Conservation (phyloP, 2,797 vertebrate species). For the Neosalanx taihuensis region DNA sequence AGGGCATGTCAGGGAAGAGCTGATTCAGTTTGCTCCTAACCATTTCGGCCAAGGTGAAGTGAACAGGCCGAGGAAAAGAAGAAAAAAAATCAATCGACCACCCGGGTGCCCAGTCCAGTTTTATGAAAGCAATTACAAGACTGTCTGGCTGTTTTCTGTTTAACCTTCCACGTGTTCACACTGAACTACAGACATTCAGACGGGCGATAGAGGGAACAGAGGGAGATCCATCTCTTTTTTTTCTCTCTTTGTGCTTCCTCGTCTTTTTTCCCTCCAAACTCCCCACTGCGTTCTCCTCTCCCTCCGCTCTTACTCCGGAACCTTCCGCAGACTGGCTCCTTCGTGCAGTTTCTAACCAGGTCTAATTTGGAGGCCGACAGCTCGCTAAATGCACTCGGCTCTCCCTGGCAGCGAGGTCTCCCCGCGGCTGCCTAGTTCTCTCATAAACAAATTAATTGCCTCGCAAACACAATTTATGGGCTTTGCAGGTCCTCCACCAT, state of each 20-base stretch:
- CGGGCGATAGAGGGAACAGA: background rate
- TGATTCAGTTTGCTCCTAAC: conserved; percentile 13
- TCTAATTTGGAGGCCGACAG: conserved; percentile 62
- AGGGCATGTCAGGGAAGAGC: background rate
- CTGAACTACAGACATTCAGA: background rate
- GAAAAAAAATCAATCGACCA: conserved; percentile 16
- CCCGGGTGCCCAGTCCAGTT: background rate
- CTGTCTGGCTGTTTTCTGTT: conserved; percentile 3
- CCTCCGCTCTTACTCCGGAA: background rate
- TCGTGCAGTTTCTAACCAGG: conserved; percentile 47
- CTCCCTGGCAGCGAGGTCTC: conserved; percentile 58
- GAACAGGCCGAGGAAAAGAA: background rate
- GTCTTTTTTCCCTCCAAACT: background rate
- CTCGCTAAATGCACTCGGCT: conserved; percentile 60
- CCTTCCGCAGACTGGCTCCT: background rate
- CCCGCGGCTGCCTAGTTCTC: conserved; percentile 44
- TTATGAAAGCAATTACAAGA: conserved; percentile 8
- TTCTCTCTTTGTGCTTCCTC: background rate
- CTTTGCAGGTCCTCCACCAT: background rate
- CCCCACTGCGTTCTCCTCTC: background rate
- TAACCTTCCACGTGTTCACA: conserved; percentile 16
- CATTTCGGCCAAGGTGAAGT: conserved; percentile 9
- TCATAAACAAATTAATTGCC: conserved; percentile 69
- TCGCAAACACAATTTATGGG: conserved; percentile 61
- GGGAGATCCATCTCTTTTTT: background rate